Evolutionary conservation across 2,113 vertebrate genomes (phyloP), one percentile per base, ranked within the genome.

Genomic region (Forbesichthys agassizii): DNA sequence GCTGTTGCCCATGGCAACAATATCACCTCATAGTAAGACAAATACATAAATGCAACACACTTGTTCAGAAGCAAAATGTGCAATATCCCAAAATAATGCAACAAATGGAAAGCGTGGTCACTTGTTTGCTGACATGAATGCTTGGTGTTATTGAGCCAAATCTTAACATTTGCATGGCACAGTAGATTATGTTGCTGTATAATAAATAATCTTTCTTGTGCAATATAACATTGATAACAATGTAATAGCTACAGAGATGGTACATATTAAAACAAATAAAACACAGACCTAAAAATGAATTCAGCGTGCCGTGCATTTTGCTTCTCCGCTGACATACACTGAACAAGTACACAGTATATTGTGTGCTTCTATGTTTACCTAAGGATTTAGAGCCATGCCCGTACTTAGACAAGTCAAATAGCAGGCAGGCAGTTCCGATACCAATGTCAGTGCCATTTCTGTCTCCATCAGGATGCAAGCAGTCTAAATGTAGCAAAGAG

Each of bases 1-100:
- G 84, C 60, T 11, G 90, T 91, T 89, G 82, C 88, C 90, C 68
- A 75, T 91, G 78, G 88, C 88, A 91, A 91, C 90, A 86, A 81
- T 83, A 87, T 85, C 79, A 70, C 63, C 66, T 68, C 85, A 82
- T 86, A 63, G 73, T 71, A 87, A 88, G 85, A 88, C 80, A 87
- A 87, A 90, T 71, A 83, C 68, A 73, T 68, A 79, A 81, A 82
- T 83, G 61, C 70, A 80, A 86, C 76, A 81, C 86, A 84, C 64
- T 54, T 5, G 46, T 61, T 59, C 68, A 46, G 55, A 79, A 66
- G 80, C 71, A 14, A 48, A 64, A 5, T 48, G 61, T 18, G 13
- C 10, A 62, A 18, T 12, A 48, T 47, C 27, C 46, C 14, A 52
- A 16, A 33, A 14, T 42, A 42, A 42, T 4, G 5, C 36, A 42